Evolutionary conservation across 2,113 vertebrate genomes (phyloP).

Genomic region (Malaclemys terrapin): DNA sequence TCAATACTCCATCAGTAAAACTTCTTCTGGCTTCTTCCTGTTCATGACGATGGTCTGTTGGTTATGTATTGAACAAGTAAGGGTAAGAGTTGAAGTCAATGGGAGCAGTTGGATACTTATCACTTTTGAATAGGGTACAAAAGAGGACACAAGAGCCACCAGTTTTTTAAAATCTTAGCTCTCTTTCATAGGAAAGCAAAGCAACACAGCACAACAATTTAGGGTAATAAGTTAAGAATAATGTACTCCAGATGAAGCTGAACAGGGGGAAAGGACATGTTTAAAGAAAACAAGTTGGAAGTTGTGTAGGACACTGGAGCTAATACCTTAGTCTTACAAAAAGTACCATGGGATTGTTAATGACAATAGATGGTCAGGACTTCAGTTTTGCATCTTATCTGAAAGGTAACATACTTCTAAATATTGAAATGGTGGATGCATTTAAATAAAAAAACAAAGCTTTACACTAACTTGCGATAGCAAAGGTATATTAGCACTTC

Average conservation of each 20-base stretch:
- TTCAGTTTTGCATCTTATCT: neutral
- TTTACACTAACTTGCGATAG: too few species aligned
- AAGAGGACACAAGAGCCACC: neutral
- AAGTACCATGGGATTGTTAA: neutral
- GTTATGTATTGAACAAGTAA: neutral
- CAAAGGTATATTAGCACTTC: neutral
- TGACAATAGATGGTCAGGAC: neutral
- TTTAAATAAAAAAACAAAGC: neutral
- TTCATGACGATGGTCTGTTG: neutral
- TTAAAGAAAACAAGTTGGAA: constrained; percentile 9
- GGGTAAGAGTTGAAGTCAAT: neutral
- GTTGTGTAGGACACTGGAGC: neutral
- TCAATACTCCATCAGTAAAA: neutral
- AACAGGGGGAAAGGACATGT: neutral
- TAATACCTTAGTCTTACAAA: neutral
- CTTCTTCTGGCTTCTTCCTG: neutral
- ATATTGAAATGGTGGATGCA: neutral
- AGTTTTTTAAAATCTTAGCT: neutral
- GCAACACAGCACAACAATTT: neutral
- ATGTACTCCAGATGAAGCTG: neutral
- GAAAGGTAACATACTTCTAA: neutral
- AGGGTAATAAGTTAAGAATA: neutral
- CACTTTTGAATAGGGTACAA: neutral
- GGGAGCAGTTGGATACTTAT: neutral
- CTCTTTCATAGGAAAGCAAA: neutral